Evolutionary conservation across 2,113 vertebrate species (phyloP).

Genomic region (Dermatemys mawii): DNA sequence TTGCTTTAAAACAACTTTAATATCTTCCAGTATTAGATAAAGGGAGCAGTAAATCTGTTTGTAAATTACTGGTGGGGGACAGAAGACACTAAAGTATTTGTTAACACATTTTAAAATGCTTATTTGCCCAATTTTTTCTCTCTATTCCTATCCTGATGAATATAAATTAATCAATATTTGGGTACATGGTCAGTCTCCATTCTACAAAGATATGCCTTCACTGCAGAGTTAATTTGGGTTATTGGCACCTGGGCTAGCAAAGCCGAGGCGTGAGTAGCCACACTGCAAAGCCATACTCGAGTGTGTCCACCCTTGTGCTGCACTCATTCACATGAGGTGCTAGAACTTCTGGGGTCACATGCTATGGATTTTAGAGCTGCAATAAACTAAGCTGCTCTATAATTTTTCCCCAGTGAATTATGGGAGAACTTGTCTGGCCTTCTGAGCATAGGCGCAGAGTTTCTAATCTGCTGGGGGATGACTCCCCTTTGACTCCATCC

Average conservation of each 20-base stretch:
- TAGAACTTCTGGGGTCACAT: background rate
- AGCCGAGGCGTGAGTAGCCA: background rate
- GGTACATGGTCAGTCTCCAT: background rate
- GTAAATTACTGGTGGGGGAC: background rate
- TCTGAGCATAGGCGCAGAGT: too few relatives aligned
- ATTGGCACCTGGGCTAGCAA: background rate
- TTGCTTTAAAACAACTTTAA: background rate
- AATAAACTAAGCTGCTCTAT: background rate
- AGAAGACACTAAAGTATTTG: background rate
- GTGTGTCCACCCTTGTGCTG: background rate
- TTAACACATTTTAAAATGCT: rapidly evolving
- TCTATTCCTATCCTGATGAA: background rate
- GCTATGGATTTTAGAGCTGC: background rate
- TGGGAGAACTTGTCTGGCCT: background rate
- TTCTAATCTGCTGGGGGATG: too few relatives aligned
- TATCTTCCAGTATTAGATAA: background rate
- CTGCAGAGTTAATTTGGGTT: background rate
- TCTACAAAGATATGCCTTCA: background rate
- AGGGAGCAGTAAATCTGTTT: background rate
- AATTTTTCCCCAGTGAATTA: background rate
- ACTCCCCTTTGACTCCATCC: too few relatives aligned
- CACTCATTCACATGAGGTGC: background rate
- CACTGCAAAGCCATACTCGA: background rate
- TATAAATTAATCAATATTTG: background rate
- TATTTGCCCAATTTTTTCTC: background rate